phyloP scores from a whole-genome alignment of 2,797 vertebrate genomes.

The Anolis apletophallus region DNA sequence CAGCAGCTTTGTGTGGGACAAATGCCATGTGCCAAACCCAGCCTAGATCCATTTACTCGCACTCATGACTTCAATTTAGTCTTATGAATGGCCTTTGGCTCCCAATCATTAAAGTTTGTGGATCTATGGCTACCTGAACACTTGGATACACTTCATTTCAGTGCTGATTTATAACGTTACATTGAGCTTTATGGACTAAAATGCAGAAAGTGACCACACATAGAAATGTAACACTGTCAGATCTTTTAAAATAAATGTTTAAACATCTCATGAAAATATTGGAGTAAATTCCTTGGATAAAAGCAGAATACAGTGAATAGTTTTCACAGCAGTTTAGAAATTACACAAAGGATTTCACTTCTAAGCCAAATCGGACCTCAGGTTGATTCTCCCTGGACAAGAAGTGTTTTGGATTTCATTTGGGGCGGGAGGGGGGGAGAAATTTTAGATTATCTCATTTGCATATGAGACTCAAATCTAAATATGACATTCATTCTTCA shows the following conservation, averaged over 20 bases:
- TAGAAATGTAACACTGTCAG: conserved; percentile 39
- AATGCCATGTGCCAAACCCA: neutral
- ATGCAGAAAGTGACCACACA: conserved; percentile 17
- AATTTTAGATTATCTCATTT: too few relatives aligned
- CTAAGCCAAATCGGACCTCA: neutral
- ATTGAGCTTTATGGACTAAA: neutral
- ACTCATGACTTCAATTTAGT: neutral
- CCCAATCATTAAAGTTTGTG: neutral
- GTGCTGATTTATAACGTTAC: conserved; percentile 10
- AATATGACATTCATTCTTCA: too few relatives aligned
- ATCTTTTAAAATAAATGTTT: conserved; percentile 28
- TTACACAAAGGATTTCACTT: neutral
- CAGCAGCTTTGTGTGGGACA: conserved; percentile 15
- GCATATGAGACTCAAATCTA: too few relatives aligned
- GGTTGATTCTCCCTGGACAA: too few relatives aligned
- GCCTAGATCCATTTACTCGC: neutral
- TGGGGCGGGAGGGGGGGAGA: too few relatives aligned
- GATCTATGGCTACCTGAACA: conserved; percentile 4
- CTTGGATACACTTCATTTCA: neutral
- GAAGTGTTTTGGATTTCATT: too few relatives aligned
- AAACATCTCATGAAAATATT: conserved; percentile 4
- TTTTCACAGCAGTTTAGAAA: neutral
- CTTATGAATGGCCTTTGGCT: neutral
- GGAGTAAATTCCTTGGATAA: neutral
- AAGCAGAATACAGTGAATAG: neutral